These are phyloP conservation scores for Dioctria rufipes DNA, from an alignment of 2,888 invertebrate species.

Conservation along the genomic window DNA sequence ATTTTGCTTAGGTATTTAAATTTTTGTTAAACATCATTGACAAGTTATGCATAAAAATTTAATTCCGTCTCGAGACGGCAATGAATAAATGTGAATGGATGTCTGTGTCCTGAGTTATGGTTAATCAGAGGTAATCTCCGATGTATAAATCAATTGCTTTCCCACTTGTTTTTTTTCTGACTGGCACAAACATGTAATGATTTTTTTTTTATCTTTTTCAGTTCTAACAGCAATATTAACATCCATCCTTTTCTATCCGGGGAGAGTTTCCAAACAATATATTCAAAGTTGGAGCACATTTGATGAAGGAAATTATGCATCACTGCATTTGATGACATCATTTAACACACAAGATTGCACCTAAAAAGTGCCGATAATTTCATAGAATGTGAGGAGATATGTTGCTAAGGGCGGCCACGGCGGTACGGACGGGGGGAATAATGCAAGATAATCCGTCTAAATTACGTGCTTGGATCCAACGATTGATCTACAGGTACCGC, in stretches of 20 bases:
- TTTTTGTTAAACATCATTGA: slow-evolving; percentile 50
- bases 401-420: neutral
- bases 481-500: neutral
- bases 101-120: slow-evolving; percentile 8
- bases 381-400: slow-evolving; percentile 38
- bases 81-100: neutral
- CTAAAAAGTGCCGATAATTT: slow-evolving; percentile 55
- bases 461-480: slow-evolving; percentile 54
- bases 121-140: slow-evolving; percentile 29
- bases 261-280: neutral
- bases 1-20: slow-evolving; percentile 56
- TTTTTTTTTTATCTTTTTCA: neutral
- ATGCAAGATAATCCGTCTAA: slow-evolving; percentile 53
- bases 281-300: slow-evolving; percentile 27
- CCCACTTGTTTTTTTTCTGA: neutral
- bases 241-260: no score
- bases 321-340: slow-evolving; percentile 55
- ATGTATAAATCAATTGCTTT: slow-evolving; percentile 39
- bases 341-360: slow-evolving; percentile 57
- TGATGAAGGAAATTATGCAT: slow-evolving; percentile 17
- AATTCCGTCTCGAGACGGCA: slow-evolving; percentile 22
- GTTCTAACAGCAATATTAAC: no score
- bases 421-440: neutral
- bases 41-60: slow-evolving; percentile 57
- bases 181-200: neutral